Evolutionary conservation across 2,113 vertebrate species (phyloP).

Genomic region (Quiscalus mexicanus): DNA sequence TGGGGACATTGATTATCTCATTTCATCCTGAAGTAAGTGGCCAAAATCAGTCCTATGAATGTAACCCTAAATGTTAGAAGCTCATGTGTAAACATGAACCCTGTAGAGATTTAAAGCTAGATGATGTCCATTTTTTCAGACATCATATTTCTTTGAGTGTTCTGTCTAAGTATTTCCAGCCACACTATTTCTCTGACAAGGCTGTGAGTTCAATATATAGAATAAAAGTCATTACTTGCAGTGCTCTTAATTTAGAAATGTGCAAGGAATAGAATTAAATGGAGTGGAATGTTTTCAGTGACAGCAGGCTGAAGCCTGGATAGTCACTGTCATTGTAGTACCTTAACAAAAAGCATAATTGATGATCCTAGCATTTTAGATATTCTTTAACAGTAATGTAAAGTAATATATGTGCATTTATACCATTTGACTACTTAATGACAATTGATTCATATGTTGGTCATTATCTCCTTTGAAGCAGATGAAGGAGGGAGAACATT

Average conservation of each 20-base stretch:
- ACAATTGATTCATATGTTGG: neutral
- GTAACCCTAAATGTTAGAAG: neutral
- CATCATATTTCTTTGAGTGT: neutral
- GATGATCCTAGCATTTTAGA: neutral
- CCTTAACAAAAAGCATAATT: neutral
- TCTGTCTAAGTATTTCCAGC: neutral
- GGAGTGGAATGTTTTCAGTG: neutral
- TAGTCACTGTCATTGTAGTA: neutral
- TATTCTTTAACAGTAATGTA: neutral
- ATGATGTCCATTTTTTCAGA: neutral
- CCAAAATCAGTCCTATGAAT: neutral
- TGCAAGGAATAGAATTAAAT: neutral
- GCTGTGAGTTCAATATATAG: neutral
- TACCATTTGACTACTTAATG: neutral
- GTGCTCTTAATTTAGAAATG: neutral
- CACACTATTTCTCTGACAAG: neutral
- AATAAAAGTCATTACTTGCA: neutral
- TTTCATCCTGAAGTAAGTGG: neutral
- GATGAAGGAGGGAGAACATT: neutral
- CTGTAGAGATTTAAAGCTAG: neutral
- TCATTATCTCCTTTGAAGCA: neutral
- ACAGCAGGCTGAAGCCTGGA: neutral
- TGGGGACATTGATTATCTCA: neutral
- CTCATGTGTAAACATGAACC: neutral
- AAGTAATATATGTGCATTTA: neutral